These are phyloP conservation scores for Dipodomys spectabilis DNA, from an alignment of 2,113 vertebrate genomes.

Conservation along the genomic window DNA sequence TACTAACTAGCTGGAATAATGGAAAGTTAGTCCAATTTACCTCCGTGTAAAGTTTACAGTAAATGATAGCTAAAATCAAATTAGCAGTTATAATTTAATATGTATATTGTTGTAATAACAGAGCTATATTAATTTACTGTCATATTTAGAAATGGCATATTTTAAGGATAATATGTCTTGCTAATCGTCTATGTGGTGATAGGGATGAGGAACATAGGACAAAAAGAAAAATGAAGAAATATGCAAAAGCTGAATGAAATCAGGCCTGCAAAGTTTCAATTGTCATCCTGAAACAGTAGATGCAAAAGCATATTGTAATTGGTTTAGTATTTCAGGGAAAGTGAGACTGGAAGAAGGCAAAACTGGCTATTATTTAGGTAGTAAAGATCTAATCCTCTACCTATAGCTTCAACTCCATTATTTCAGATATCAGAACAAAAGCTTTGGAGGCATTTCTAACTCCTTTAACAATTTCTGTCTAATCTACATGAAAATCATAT, in stretches of 20 bases:
- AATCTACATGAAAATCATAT: background rate
- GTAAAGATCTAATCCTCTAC: background rate
- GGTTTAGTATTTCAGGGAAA: background rate
- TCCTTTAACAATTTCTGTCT: background rate
- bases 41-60: background rate
- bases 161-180: background rate
- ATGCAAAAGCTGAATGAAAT: background rate
- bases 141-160: background rate
- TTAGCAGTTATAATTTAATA: background rate
- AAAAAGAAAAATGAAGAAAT: background rate
- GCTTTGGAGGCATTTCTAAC: background rate
- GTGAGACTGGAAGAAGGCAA: background rate
- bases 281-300: slow-evolving; percentile 1
- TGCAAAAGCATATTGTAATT: background rate
- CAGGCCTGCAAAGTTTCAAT: background rate
- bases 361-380: background rate
- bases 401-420: background rate
- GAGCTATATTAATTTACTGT: background rate
- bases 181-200: background rate
- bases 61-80: slow-evolving; percentile 29
- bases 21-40: background rate
- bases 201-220: background rate
- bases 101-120: background rate
- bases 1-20: background rate
- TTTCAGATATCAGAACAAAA: background rate